Base-by-base conservation (phyloP, 1,140 invertebrate species). In the Dendroctonus valens region DNA sequence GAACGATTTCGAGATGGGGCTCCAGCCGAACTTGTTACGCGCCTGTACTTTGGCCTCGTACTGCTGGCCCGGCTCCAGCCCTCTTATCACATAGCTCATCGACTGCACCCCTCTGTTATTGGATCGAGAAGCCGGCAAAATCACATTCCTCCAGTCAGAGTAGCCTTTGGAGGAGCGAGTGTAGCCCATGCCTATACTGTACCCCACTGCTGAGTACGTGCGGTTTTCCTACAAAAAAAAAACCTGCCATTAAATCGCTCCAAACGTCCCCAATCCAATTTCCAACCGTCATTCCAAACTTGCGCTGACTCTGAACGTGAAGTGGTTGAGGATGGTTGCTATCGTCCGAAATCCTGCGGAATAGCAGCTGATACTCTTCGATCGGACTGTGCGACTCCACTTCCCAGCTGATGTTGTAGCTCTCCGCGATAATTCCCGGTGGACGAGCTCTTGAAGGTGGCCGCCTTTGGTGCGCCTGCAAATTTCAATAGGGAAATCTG, bases 381-480 rank as follows among this genome's bases (percentile, higher is more conserved):
- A 88, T 84, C 46, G 85, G 84, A 58, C 85, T 82, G 69, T 84
- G 82, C 58, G 85, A 87, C 68, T 87, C 83, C 4, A 87, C 85
- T 37, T 83, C 78, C 86, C 86, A 88, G 14, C 85, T 86, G 66
- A 88, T 84, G 72, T 88, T 88, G 76, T 87, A 88, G 70, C 83
- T 84, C 74, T 87, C 85, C 67, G n/a, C 81, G 78, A 71, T 81
- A 85, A 68, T 83, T 80, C 58, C 86, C 86, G 59, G 81, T 80
- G 49, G 84, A 82, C 51, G 84, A 81, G 69, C 85, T 87, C 69
- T 81, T 82, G 78, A 87, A 87, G 69, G 83, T 81, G 37, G 84
- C 85, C 46, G 84, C 81, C 74, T 86, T 86, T 39, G 86, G 86
- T 78, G 82, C 84, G 4, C 76, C 76, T 79, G 51, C 5, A 67